These are phyloP conservation scores for Platycnemis pennipes DNA, from an alignment of 2,888 invertebrate genomes.

Conservation along the genomic window DNA sequence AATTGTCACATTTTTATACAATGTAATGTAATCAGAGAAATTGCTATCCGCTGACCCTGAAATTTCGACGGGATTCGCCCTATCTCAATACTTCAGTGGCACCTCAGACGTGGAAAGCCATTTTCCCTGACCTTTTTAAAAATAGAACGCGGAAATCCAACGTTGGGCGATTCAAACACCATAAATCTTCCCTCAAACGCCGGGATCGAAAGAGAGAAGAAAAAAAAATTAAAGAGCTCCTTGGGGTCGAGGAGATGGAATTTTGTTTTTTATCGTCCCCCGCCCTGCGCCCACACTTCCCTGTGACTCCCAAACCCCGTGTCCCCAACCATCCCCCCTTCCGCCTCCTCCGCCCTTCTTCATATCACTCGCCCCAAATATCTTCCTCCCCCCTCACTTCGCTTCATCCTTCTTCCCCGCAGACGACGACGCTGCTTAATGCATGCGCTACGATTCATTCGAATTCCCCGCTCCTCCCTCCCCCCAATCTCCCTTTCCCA, in stretches of 20 bases:
- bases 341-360: background rate
- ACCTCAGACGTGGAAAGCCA: background rate
- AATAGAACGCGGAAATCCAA: background rate
- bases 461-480: background rate
- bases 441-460: slow-evolving; percentile 8
- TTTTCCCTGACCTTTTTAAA: background rate
- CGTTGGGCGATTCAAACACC: background rate
- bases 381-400: background rate
- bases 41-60: background rate
- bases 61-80: background rate
- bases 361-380: background rate
- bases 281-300: no score
- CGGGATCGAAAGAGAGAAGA: background rate
- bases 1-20: background rate
- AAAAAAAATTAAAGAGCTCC: background rate
- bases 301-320: no score
- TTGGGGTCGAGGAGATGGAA: background rate
- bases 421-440: background rate
- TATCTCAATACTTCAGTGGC: background rate
- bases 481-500: no score
- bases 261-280: background rate
- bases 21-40: background rate
- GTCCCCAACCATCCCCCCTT: background rate
- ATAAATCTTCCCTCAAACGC: background rate
- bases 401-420: background rate